Evolutionary conservation across 2,113 vertebrate genomes (phyloP), one percentile per base, ranked within the genome.

Genomic region (Nymphicus hollandicus): DNA sequence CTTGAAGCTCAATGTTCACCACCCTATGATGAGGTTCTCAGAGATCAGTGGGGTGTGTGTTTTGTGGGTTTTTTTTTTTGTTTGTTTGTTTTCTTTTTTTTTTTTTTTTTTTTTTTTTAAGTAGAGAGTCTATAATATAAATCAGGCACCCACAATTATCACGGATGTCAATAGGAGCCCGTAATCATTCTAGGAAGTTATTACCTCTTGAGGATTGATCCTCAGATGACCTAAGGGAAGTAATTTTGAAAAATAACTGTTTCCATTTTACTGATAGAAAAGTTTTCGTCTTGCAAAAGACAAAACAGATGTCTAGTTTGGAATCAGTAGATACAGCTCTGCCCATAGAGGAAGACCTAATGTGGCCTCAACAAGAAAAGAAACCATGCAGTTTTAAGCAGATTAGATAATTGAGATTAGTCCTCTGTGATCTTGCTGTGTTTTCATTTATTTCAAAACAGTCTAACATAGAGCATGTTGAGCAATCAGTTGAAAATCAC

Each of bases 401-500:
- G 97, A 97, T 97, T 94, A 97, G 97, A 98, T 97, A 96, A 97
- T 93, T 96, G 91, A 97, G 96, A 96, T 97, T 96, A 96, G 90
- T 35, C 49, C 96, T 96, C 96, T 97, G 94, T 97, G 96, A 97
- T 98, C 97, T 97, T 92, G 83, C 88, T 88, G 85, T 96, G 96
- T 97, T 98, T 98, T 97, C 82, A 96, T 97, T 98, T 97, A 97
- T 98, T 98, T 96, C 96, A 98, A 97, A 98, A 98, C 97, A 97
- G 79, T 94, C 96, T 91, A 97, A 97, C 81, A 86, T 69, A 87
- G 72, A 94, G 77, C 95, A 95, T 85, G 96, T 98, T 98, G 97
- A 97, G 96, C 97, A 98, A 98, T 98, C 97, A 95, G 97, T 97
- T 97, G 97, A 98, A 97, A 98, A 98, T 98, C 98, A 97, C 97